Evolutionary conservation across 2,113 vertebrate species (phyloP).

Genomic region (Aphyosemion australe): DNA sequence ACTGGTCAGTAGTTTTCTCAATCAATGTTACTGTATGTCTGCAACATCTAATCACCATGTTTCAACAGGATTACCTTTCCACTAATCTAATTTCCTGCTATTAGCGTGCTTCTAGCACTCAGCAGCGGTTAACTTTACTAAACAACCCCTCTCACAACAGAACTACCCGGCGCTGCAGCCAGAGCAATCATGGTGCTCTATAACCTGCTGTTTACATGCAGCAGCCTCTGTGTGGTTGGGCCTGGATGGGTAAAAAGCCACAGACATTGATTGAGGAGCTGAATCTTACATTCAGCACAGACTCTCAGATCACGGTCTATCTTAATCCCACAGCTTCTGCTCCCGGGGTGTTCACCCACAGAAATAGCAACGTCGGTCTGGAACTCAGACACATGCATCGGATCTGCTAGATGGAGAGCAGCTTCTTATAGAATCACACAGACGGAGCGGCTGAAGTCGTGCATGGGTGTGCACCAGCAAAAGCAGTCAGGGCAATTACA

Average conservation of each 20-base stretch:
- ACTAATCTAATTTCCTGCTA: conserved; percentile 27
- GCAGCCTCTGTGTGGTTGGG: conserved; percentile 22
- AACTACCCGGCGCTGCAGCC: conserved; percentile 22
- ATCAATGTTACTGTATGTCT: not conserved
- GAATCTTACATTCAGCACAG: conserved; percentile 56
- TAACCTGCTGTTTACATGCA: conserved; percentile 51
- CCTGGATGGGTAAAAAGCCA: conserved; percentile 29
- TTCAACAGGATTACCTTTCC: conserved; percentile 31
- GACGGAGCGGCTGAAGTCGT: conserved; percentile 3
- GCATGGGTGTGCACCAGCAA: conserved; percentile 15
- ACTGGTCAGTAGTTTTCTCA: not conserved
- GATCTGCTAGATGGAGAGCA: conserved; percentile 12
- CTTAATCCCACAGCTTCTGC: conserved; percentile 31
- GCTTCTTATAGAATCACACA: conserved; percentile 13
- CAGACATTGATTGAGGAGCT: conserved; percentile 65
- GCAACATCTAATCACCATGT: not conserved
- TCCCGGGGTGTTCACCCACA: conserved; percentile 5
- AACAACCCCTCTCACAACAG: conserved; percentile 49
- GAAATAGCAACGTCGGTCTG: conserved; percentile 4
- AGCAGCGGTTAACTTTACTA: conserved; percentile 30
- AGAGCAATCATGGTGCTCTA: conserved; percentile 12
- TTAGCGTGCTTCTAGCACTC: conserved; percentile 35
- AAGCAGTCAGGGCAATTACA: conserved; percentile 47
- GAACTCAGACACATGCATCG: conserved; percentile 6
- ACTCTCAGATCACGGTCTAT: conserved; percentile 26